phyloP scores from a whole-genome alignment of 1,140 invertebrate genomes.

The Meloidogyne chitwoodi region DNA sequence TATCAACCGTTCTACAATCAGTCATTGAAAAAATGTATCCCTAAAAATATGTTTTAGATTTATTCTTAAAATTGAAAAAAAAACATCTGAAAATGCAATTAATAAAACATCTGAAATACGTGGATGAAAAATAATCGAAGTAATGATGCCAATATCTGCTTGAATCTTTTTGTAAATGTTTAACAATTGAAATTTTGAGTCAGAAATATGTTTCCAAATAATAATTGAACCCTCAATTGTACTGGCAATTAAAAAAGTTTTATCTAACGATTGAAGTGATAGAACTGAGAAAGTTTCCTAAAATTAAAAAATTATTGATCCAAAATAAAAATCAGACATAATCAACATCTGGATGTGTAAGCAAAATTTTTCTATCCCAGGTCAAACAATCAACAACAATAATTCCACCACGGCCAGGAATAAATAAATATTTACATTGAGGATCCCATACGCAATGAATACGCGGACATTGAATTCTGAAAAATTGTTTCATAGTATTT shows the following conservation, averaged over 20 bases:
- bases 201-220: neutral
- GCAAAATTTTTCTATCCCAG: conserved; percentile 9
- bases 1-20: neutral
- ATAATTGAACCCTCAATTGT: conserved; percentile 1
- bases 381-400: neutral
- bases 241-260: neutral
- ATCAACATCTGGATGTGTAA: conserved; percentile 3
- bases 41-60: neutral
- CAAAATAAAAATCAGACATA: neutral
- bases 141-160: neutral
- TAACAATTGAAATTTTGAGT: neutral
- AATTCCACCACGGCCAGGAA: conserved; percentile 1
- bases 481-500: neutral
- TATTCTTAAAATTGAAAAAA: neutral
- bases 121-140: neutral
- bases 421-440: neutral
- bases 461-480: conserved; percentile 1
- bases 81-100: conserved; percentile 4
- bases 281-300: conserved; percentile 15
- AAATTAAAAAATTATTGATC: neutral
- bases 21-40: conserved; percentile 13
- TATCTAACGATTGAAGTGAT: neutral
- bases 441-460: conserved; percentile 8
- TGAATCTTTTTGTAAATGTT: neutral
- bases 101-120: neutral